Percentiles rank a stretch among this genome's conserved stretches.
phyloP scores from a whole-genome alignment of 2,888 invertebrate species.

The Hypolimnas misippus region DNA sequence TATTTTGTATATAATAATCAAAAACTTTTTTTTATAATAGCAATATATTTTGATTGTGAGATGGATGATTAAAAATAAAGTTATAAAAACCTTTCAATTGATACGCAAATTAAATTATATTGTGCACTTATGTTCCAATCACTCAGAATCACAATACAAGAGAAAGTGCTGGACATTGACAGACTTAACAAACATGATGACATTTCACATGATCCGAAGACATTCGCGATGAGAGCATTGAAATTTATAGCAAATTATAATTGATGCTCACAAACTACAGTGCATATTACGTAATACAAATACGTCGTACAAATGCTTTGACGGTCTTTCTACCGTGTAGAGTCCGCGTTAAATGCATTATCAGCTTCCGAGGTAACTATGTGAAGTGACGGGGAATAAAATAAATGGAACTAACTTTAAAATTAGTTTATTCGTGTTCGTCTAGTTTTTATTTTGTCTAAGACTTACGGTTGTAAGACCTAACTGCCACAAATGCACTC shows the following conservation, averaged over 20 bases:
- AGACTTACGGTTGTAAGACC: no score
- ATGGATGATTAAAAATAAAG: slow-evolving; percentile 12
- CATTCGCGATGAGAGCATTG: slow-evolving; percentile 30
- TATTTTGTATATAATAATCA: no score
- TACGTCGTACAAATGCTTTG: slow-evolving; percentile 45
- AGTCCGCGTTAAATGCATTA: no score
- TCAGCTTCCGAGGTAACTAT: no score
- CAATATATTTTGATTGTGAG: slow-evolving; percentile 6
- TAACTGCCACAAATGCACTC: no score
- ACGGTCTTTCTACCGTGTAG: slow-evolving; percentile 25
- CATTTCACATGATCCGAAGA: slow-evolving; percentile 34
- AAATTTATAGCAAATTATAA: slow-evolving; percentile 36
- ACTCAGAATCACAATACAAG: slow-evolving; percentile 31
- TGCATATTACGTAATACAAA: slow-evolving; percentile 61
- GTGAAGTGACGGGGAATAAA: no score
- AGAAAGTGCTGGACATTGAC: slow-evolving; percentile 36
- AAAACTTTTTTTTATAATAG: no score
- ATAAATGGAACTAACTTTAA: no score
- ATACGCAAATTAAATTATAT: slow-evolving; percentile 25
- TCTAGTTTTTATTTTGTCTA: no score
- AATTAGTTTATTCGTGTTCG: no score
- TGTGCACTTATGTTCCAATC: slow-evolving; percentile 15
- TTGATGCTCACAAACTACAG: slow-evolving; percentile 36
- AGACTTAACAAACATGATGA: slow-evolving; percentile 33
- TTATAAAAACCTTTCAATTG: slow-evolving; percentile 6